Base-by-base conservation (phyloP, 2,888 invertebrate genomes). In the Zygaena filipendulae region DNA sequence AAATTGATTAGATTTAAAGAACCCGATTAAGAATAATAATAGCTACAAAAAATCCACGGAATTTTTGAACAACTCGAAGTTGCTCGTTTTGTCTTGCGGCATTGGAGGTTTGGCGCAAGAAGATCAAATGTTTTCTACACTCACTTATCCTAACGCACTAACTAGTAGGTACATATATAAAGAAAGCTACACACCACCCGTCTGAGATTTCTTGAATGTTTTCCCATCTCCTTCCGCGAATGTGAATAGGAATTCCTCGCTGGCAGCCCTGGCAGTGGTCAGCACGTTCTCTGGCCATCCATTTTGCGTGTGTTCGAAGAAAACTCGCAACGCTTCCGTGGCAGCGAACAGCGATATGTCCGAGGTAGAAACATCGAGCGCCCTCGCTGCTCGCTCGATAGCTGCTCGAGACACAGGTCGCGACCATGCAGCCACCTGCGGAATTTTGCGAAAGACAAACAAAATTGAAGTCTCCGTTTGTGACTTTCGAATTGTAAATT, bases 391-490 rank as follows among this genome's bases (percentile, higher is more conserved):
- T 16, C 81, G 74, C 27, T 81, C 81, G 4, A 90, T 62, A 8
- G 77, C 59, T 0, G 82, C 82, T 4, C 82, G 61, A 4, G 84
- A 69, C 0, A 89, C 82, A 0, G 86, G 82, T 0, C 85, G 82
- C 0, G 88, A 88, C 89, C 90, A 90, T 1, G 87, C 83, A 2
- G 87, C 84, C 2, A 87, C 85, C 77, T 77, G 32, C n/a, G n/a
- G n/a, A n/a, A n/a, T n/a, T n/a, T n/a, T n/a, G n/a, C n/a, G 0
- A 38, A 37, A 32, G n/a, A 7, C 9, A 11, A n/a, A 9, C n/a
- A 10, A 13, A 12, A 13, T 10, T 27, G 11, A 14, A 1, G 25
- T n/a, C 3, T 5, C n/a, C n/a, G n/a, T n/a, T n/a, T n/a, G n/a
- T n/a, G n/a, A n/a, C n/a, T n/a, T n/a, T n/a, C n/a, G n/a, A n/a